These are phyloP conservation scores for Xestia ashworthii DNA, from an alignment of 2,888 invertebrate species.

Conservation along the genomic window DNA sequence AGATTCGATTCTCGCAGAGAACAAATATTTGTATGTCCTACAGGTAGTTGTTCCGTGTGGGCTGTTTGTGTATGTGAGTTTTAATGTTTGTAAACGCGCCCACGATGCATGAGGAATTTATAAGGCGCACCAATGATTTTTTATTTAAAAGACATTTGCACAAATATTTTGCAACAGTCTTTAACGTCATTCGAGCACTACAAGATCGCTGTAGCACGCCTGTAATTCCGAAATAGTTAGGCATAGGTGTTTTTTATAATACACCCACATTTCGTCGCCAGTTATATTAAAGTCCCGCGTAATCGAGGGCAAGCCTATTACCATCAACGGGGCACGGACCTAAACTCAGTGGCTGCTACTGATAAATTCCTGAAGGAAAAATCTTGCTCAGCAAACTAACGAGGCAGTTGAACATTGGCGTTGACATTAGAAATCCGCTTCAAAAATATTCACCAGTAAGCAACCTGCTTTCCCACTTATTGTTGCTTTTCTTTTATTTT, in stretches of 20 bases:
- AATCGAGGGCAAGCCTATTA: not conserved
- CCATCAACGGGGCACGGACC: not conserved
- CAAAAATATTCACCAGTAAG: not conserved
- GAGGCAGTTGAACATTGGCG: not conserved
- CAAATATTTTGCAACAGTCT: too few species aligned
- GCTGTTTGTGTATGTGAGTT: too few species aligned
- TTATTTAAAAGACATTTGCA: too few species aligned
- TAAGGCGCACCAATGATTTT: too few species aligned
- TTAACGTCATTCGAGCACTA: not conserved
- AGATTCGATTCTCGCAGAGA: too few species aligned
- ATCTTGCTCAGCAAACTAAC: not conserved
- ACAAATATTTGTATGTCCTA: too few species aligned
- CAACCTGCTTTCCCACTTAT: not conserved
- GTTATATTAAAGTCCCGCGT: not conserved
- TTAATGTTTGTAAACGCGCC: too few species aligned
- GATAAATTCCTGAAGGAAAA: not conserved
- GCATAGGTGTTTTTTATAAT: not conserved
- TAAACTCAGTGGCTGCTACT: not conserved
- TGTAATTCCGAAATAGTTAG: not conserved
- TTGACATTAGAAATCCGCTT: not conserved
- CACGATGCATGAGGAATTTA: too few species aligned
- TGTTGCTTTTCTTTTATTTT: conserved; percentile 37
- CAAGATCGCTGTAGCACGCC: not conserved
- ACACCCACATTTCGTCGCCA: not conserved
- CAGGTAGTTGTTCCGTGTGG: too few species aligned